A percentile compares a stretch with the other conserved stretches of the same genome.
Conservation (phyloP, 2,113 vertebrate species). For the Leptosomus discolor region DNA sequence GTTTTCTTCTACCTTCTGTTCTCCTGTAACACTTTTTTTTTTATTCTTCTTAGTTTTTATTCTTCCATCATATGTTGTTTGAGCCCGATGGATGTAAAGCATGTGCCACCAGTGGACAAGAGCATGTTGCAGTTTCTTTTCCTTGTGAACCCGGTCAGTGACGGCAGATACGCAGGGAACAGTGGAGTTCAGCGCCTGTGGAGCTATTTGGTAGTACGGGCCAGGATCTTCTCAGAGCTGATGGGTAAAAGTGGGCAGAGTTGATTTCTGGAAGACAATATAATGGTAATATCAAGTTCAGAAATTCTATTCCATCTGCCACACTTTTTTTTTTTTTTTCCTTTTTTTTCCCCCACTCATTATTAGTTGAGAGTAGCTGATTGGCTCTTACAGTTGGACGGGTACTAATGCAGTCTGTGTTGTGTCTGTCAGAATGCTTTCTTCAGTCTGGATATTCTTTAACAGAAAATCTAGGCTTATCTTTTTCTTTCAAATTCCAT, state of each 20-base stretch:
- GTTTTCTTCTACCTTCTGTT: neutral
- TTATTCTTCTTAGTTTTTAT: no score
- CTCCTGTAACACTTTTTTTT: neutral
- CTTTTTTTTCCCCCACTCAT: no score
- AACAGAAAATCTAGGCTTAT: neutral
- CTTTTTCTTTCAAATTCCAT: neutral
- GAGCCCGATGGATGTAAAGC: no score
- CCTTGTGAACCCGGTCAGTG: neutral
- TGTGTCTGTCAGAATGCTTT: neutral
- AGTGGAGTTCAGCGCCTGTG: neutral
- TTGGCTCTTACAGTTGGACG: neutral
- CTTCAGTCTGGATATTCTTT: neutral
- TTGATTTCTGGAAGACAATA: neutral
- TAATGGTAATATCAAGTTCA: neutral
- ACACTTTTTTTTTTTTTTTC: neutral
- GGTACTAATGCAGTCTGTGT: neutral
- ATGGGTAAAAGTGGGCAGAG: neutral
- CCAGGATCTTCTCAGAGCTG: neutral
- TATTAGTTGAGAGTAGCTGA: neutral
- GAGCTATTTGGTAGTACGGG: fast-evolving
- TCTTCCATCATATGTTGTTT: fast-evolving
- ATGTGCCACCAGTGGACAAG: no score
- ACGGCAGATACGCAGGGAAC: neutral
- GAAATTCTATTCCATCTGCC: neutral
- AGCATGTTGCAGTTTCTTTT: neutral